Evolutionary conservation across 2,113 vertebrate species (phyloP).

Genomic region (Brevimyrus niger): DNA sequence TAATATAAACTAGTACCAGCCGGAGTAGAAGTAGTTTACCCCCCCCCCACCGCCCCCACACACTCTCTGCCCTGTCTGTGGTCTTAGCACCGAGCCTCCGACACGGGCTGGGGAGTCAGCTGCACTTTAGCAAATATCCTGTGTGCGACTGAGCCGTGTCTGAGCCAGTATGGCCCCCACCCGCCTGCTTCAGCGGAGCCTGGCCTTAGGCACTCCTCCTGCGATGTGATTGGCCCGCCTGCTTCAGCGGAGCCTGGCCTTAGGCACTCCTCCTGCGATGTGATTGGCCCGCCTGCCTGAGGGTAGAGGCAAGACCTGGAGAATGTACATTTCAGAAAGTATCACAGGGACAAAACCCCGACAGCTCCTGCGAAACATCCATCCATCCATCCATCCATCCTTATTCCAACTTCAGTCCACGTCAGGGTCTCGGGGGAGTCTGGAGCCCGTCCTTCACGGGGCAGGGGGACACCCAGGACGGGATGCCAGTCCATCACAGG

Average conservation of each 20-base stretch:
- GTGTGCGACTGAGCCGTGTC: conserved; percentile 25
- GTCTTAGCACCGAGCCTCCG: too few relatives aligned
- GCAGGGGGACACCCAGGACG: too few relatives aligned
- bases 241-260: neutral
- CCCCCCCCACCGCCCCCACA: too few relatives aligned
- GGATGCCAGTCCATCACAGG: neutral
- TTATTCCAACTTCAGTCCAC: too few relatives aligned
- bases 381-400: too few relatives aligned
- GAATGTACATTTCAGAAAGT: too few relatives aligned
- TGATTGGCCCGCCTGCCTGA: neutral
- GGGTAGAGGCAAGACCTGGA: too few relatives aligned
- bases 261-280: neutral
- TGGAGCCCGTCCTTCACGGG: too few relatives aligned
- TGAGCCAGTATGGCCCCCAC: neutral
- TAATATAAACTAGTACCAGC: neutral
- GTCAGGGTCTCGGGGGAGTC: too few relatives aligned
- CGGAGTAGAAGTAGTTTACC: neutral
- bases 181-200: neutral
- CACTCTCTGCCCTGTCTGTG: too few relatives aligned
- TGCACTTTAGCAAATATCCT: conserved; percentile 30
- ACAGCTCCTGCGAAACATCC: too few relatives aligned
- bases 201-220: neutral
- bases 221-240: neutral
- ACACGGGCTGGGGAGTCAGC: conserved; percentile 32
- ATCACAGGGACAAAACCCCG: too few relatives aligned